Conservation (phyloP, 1,140 invertebrate genomes). For the Drosophila sechellia region DNA sequence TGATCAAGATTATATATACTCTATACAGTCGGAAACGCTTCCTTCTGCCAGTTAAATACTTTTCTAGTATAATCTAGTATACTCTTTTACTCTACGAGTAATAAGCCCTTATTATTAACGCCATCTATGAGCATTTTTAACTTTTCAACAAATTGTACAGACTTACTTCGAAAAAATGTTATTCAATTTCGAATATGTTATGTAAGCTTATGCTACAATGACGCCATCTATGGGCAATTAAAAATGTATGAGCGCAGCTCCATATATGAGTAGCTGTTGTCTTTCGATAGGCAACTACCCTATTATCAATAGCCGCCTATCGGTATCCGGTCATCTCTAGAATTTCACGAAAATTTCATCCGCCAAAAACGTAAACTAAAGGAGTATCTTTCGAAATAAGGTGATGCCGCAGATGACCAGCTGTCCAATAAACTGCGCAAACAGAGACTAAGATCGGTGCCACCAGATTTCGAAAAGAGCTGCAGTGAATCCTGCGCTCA, state of each 20-base stretch:
- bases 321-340: conserved; percentile 14
- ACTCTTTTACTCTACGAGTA: too few species aligned
- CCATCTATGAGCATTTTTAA: too few species aligned
- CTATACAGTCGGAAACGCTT: too few species aligned
- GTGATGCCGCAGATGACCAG: not conserved
- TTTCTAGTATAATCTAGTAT: too few species aligned
- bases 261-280: not conserved
- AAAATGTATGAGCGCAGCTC: too few species aligned
- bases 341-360: conserved; percentile 44
- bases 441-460: not conserved
- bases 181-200: too few species aligned
- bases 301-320: not conserved
- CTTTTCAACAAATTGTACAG: too few species aligned
- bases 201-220: too few species aligned
- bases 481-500: conserved; percentile 1
- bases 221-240: not conserved
- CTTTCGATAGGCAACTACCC: not conserved
- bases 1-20: too few species aligned
- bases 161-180: too few species aligned
- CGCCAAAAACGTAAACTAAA: conserved; percentile 53
- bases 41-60: too few species aligned
- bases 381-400: conserved; percentile 16
- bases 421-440: not conserved
- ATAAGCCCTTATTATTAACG: too few species aligned
- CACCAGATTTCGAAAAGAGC: not conserved